Evolutionary conservation across 2,113 vertebrate genomes (phyloP), one percentile per base, ranked within the genome.

Genomic region (Nothocercus nigrocapillus): DNA sequence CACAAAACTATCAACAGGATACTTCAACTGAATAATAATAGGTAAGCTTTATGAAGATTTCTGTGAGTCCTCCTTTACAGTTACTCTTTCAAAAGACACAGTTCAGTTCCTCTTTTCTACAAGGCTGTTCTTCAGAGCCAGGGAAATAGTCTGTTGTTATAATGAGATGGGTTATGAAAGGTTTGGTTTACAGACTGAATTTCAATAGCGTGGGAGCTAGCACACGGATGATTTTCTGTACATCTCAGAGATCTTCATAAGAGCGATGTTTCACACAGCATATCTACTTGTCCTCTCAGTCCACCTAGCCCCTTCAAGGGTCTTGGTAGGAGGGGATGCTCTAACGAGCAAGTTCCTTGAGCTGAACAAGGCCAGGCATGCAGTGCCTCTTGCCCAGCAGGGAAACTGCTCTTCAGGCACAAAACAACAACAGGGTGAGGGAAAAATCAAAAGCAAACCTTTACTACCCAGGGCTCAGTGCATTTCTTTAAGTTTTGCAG

Each of bases 401-500:
- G 8, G 54, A 86, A 85, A 61, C 38, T 36, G 44, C 19, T 84
- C 40, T 64, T 78, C 30, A 34, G 51, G n/a, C 13, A 66, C 81
- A 62, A 34, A 64, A 38, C 18, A 78, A 20, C 24, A 27, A 32
- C 27, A 79, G 61, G 28, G 61, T 67, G 14, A 20, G 78, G 47
- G 16, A 51, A 44, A 77, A 84, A 89, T n/a, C 5, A 78, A 84
- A 93, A 62, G 11, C 27, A 89, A 72, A 4, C 2, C 28, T 42
- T 83, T n/a, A 1, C 4, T 2, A 18, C 18, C 22, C 18, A 24
- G 0, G 13, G 15, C 9, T 40, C 3, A 0, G 15, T 89, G 16
- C 19, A 13, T 45, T 56, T 62, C 56, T 45, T 21, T 5, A 66
- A 54, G 20, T 59, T 69, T 81, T 69, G 27, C 21, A 34, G 49